Base-by-base conservation (phyloP, 2,888 invertebrate genomes). In the Mayetiola destructor region DNA sequence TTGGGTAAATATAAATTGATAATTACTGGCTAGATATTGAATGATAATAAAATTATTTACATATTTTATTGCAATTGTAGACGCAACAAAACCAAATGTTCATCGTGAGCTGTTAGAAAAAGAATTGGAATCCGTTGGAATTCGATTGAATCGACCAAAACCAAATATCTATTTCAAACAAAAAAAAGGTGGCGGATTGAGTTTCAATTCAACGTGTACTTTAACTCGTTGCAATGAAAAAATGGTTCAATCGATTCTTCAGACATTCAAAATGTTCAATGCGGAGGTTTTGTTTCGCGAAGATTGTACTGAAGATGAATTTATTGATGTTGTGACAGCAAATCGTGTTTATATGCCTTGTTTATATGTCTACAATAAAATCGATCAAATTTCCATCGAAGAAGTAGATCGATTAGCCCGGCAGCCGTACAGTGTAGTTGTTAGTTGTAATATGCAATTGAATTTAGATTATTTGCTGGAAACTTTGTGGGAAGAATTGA, bases 81-180 rank as follows among this genome's bases (percentile, higher is more conserved):
- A 99, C 69, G 97, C 99, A 0, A 94, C 95, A 0, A 99, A 99
- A 73, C 93, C 94, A 57, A 95, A 96, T 67, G 89, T 94, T 40
- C 99, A 99, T 71, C 81, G 91, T 60, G 82, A 85, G 61, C 75
- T 96, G 58, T 75, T 99, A 29, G 97, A 97, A 70, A 84, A 80
- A 61, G 99, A 99, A 71, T 78, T 99, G 70, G 99, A 99, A 75
- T 88, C 90, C 65, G 97, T 99, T 30, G 99, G 97, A 59, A 97
- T 99, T 65, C 78, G 99, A 65, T 78, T 99, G 59, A 99, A 99
- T 73, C 94, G 91, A 71, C 76, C 75, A 58, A 94, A 89, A 71
- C 99, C 99, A 3, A 95, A 97, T 70, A 97, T 99, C 71, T 99
- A 99, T 75, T 99, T 94, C 70, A 99, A 97, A 80, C 88, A 89